Conservation (phyloP, 2,888 invertebrate species). For the Parnassius orleans region DNA sequence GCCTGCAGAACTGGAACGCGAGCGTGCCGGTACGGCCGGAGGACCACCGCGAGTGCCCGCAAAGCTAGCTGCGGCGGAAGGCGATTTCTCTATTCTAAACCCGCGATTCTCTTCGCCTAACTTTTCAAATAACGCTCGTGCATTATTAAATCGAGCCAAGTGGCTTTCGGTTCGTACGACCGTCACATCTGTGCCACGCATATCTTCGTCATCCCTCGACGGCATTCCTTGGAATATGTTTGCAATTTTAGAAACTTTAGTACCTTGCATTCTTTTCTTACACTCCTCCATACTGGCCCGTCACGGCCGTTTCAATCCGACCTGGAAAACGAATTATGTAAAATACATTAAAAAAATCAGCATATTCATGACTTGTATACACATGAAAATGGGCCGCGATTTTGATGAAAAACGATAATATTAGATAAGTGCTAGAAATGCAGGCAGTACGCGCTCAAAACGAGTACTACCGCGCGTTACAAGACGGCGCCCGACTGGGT, state of each 20-base stretch:
- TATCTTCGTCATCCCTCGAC: conserved; percentile 77
- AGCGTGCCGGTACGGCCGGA: conserved; percentile 78
- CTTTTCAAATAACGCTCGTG: conserved; percentile 94
- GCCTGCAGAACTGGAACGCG: conserved; percentile 85
- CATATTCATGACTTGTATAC: conserved; percentile 37
- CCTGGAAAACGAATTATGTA: conserved; percentile 63
- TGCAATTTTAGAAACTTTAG: conserved; percentile 94
- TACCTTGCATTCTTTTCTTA: conserved; percentile 84
- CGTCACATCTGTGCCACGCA: conserved; percentile 82
- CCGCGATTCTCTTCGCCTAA: conserved; percentile 88
- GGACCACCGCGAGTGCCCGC: conserved; percentile 78
- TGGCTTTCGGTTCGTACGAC: conserved; percentile 94
- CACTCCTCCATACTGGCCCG: conserved; percentile 85
- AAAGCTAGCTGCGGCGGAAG: conserved; percentile 77
- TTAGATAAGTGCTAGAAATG: conserved; percentile 58
- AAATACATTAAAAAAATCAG: conserved; percentile 44
- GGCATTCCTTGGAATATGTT: conserved; percentile 92
- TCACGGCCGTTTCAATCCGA: conserved; percentile 74
- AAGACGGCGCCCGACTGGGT: conserved; percentile 47
- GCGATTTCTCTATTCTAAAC: conserved; percentile 81
- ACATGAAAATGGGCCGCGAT: conserved; percentile 50
- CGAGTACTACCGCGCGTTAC: conserved; percentile 55
- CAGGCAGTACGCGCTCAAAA: conserved; percentile 58
- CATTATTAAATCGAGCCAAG: conserved; percentile 94
- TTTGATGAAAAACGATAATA: conserved; percentile 52